Base-by-base conservation (phyloP, 2,113 vertebrate species). In the Uria lomvia region DNA sequence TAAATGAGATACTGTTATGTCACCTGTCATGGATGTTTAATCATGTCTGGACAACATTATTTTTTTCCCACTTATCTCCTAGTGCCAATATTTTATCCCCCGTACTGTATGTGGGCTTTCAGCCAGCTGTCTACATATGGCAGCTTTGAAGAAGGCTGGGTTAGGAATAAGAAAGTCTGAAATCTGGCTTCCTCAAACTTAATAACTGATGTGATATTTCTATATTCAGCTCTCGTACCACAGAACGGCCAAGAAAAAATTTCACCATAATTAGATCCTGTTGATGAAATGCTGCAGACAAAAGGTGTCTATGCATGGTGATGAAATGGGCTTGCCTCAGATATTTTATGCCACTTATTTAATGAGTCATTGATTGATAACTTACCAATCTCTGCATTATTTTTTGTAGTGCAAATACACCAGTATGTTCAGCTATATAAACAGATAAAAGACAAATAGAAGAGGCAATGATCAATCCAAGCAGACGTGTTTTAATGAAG, bases 301-400 rank as follows among this genome's bases (percentile, higher is more conserved):
- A 90, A 95, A 94, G 49, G 16, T 85, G 53, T 76, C 43, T 86
- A n/a, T 40, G 45, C 5, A 4, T 24, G 24, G 45, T 14, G 20
- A 58, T 50, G 58, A 89, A 89, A 95, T 85, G 50, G 62, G 12
- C 32, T 94, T 89, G 75, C 79, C 83, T 92, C 70, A 87, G 60
- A 76, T 94, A 91, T 73, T 95, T 91, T 92, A 52, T 67, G n/a
- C 38, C 74, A 85, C n/a, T 79, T 94, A 87, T 87, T 92, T 93
- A 90, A 92, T 81, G 73, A 90, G 84, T 59, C 77, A 70, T 50
- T 90, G 89, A 85, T 76, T 87, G 70, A 95, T 91, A 95, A 87
- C 29, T 88, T 85, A 76, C 38, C 74, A 76, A 75, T 81, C 20
- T 65, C 66, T 58, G 24, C 29, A 47, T 59, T 92, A 56, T 21